These are phyloP conservation scores for Lethrus apterus DNA, from an alignment of 1,140 invertebrate species.

Conservation along the genomic window DNA sequence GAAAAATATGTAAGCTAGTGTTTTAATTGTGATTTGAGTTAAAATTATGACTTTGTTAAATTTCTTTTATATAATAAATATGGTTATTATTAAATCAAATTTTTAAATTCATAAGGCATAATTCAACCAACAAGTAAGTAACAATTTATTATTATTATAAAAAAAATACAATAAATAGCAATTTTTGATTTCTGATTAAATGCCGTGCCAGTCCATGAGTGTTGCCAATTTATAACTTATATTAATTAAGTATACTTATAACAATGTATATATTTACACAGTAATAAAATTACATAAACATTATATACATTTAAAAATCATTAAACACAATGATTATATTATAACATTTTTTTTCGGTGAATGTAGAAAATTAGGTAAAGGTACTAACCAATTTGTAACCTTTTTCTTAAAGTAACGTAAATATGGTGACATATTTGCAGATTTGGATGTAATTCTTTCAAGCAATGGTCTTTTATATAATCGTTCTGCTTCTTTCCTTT, in stretches of 20 bases:
- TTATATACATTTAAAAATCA: neutral
- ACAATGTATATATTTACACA: neutral
- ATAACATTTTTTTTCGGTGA: slow-evolving; percentile 3
- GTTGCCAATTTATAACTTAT: neutral
- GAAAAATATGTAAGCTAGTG: neutral
- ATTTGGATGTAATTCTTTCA: slow-evolving; percentile 37
- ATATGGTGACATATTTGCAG: slow-evolving; percentile 21
- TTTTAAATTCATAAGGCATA: neutral
- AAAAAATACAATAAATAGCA: neutral
- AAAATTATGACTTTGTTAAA: neutral
- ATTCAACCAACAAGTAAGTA: neutral
- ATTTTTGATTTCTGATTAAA: neutral
- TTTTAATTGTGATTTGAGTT: neutral
- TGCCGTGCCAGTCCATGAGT: neutral
- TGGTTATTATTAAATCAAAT: neutral
- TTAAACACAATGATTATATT: neutral
- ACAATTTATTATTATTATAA: neutral
- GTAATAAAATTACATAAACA: too few species aligned
- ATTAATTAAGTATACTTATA: neutral
- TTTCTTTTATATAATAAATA: neutral
- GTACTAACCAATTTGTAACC: slow-evolving; percentile 19
- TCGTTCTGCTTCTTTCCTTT: slow-evolving; percentile 51
- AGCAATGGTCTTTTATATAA: slow-evolving; percentile 53
- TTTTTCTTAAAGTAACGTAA: slow-evolving; percentile 23
- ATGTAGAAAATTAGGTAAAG: slow-evolving; percentile 10